A percentile compares a stretch with the other conserved stretches of the same genome.
Conservation (phyloP, 2,113 vertebrate genomes). For the Nipponia nippon region DNA sequence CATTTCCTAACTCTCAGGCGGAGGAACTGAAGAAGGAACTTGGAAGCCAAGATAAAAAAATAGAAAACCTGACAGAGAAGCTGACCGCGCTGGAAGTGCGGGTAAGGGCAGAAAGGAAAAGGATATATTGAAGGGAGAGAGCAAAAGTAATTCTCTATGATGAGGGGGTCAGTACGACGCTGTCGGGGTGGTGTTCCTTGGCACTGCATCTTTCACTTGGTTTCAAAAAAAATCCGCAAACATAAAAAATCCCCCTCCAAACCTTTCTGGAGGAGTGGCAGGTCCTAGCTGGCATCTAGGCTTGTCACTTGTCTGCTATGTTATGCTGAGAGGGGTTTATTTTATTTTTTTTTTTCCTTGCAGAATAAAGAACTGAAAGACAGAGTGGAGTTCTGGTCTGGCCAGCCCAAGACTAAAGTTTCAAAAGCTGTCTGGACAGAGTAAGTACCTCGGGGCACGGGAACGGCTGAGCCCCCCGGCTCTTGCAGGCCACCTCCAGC, state of each 20-base stretch:
- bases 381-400: slow-evolving; percentile 48
- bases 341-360: neutral
- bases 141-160: neutral
- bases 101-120: slow-evolving; percentile 10
- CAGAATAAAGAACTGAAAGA: slow-evolving; percentile 75
- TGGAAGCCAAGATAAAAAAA: slow-evolving; percentile 67
- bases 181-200: neutral
- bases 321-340: neutral
- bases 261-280: neutral
- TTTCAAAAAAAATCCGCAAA: neutral
- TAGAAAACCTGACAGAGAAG: slow-evolving; percentile 65
- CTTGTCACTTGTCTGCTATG: neutral
- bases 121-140: neutral
- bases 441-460: neutral
- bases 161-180: accelerated
- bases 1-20: slow-evolving; percentile 45
- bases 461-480: accelerated
- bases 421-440: slow-evolving; percentile 47
- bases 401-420: neutral
- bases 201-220: neutral
- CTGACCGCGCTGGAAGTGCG: slow-evolving; percentile 56
- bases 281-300: too few relatives aligned
- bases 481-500: accelerated
- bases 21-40: slow-evolving; percentile 67
- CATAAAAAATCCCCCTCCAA: too few relatives aligned